Percentiles rank a stretch among this genome's conserved stretches.
Conservation (phyloP, 2,888 invertebrate genomes). For the Caenorhabditis japonica region DNA sequence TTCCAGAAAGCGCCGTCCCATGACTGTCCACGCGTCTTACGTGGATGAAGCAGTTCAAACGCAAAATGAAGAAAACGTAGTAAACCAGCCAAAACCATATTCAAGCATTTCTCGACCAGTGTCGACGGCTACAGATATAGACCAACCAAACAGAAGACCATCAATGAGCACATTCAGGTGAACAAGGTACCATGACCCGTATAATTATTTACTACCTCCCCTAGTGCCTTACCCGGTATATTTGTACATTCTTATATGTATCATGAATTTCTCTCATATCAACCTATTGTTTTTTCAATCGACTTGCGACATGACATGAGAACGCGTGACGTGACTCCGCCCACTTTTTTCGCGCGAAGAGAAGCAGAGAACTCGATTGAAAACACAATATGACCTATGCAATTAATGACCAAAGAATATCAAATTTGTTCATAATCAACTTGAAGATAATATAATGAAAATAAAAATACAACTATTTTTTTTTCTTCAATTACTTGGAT, state of each 20-base stretch:
- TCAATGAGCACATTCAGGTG: constrained; percentile 42
- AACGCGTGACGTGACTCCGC: too few species aligned
- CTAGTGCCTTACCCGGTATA: too few species aligned
- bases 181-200: constrained; percentile 16
- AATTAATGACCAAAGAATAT: constrained; percentile 26
- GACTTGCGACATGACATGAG: too few species aligned
- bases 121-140: constrained; percentile 27
- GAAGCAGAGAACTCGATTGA: too few species aligned
- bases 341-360: too few species aligned
- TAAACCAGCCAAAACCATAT: not conserved
- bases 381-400: constrained; percentile 25
- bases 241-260: too few species aligned
- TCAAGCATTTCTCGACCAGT: constrained; percentile 21
- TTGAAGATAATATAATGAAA: too few species aligned
- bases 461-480: not conserved
- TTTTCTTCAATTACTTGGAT: constrained; percentile 39
- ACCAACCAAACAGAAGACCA: constrained; percentile 25
- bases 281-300: too few species aligned
- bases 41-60: constrained; percentile 23
- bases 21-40: constrained; percentile 26
- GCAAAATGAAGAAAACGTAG: not conserved
- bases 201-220: constrained; percentile 1
- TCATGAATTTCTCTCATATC: too few species aligned
- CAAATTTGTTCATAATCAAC: constrained; percentile 41
- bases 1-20: constrained; percentile 38